Base-by-base conservation (phyloP, 2,888 invertebrate species). In the Lepidonotus clava region DNA sequence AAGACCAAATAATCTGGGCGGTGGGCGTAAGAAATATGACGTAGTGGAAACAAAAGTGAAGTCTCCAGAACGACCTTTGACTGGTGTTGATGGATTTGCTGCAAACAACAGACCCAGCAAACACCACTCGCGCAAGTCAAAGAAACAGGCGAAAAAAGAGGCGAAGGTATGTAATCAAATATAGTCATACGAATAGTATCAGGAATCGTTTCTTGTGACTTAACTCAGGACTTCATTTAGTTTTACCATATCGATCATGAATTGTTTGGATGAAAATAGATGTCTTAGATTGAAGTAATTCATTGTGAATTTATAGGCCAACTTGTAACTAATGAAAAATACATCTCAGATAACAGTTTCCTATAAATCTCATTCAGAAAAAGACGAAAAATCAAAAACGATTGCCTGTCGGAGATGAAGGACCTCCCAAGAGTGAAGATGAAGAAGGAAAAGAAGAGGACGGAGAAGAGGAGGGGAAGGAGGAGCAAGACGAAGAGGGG, bases 71-170 rank as follows among this genome's bases (percentile, higher is more conserved):
- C 87, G 86, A 34, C 61, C 87, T 2, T 56, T 41, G 0, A 88
- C 61, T 71, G 89, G 88, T 14, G 87, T 88, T 18, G 90, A 90
- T 28, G 88, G 88, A 0, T 86, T 84, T 21, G 86, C 88, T 6
- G 86, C 85, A 2, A 88, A 89, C 77, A 85, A 87, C 40, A 91
- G 90, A 87, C 89, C 90, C 18, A 92, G 91, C 88, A 94, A 93
- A 90, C 91, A 93, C 88, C 90, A 91, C 89, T 90, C 24, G 18
- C 93, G 92, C 88, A 93, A 93, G 90, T 90, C 90, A 84, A 92
- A 91, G 87, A 91, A 91, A 86, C 90, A 91, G 84, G 91, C 92
- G 21, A 91, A 89, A 66, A 89, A 89, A 32, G 85, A 86, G 36
- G 86, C 87, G 38, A 85, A 85, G 87, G 86, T 87, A n/a, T 71